Conservation (phyloP, 2,113 vertebrate species). For the Sylvietta virens region DNA sequence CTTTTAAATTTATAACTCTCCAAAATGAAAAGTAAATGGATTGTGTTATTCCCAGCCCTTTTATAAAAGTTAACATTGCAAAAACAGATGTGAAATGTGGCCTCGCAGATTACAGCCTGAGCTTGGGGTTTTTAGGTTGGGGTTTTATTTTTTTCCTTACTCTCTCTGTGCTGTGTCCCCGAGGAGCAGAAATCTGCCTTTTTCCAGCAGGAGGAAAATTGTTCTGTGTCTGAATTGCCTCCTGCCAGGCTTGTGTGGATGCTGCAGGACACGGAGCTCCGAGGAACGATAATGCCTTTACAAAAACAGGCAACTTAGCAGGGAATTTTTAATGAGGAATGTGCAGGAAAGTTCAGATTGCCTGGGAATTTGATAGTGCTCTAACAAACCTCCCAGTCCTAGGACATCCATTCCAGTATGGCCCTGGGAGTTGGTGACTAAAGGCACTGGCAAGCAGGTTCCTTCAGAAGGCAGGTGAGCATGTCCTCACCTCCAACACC, state of each 20-base stretch:
- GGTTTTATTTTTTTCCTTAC: not conserved
- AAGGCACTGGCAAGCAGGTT: not conserved
- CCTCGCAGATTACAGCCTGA: slow-evolving; percentile 34
- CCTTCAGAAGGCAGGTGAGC: not conserved
- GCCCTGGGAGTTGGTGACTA: not conserved
- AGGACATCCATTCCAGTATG: not conserved
- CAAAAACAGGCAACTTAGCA: slow-evolving; percentile 1
- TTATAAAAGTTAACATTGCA: slow-evolving; percentile 55
- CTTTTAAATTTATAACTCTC: slow-evolving; percentile 31
- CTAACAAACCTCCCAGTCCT: not conserved
- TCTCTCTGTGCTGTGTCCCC: not conserved
- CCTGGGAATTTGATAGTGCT: slow-evolving; percentile 9
- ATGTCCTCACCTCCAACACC: not conserved
- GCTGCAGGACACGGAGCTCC: slow-evolving; percentile 46
- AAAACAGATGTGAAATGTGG: slow-evolving; percentile 62
- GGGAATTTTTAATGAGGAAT: slow-evolving; percentile 41
- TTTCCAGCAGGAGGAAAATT: slow-evolving; percentile 46
- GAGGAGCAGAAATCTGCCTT: slow-evolving; percentile 53
- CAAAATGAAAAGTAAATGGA: slow-evolving; percentile 56
- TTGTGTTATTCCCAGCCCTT: slow-evolving; percentile 50
- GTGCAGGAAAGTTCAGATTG: not conserved
- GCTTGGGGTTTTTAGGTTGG: not conserved
- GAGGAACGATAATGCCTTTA: not conserved
- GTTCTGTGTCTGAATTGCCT: slow-evolving; percentile 35
- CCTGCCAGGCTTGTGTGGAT: slow-evolving; percentile 24